Base-by-base conservation (phyloP, 2,797 vertebrate species). In the Heterohyrax brucei region DNA sequence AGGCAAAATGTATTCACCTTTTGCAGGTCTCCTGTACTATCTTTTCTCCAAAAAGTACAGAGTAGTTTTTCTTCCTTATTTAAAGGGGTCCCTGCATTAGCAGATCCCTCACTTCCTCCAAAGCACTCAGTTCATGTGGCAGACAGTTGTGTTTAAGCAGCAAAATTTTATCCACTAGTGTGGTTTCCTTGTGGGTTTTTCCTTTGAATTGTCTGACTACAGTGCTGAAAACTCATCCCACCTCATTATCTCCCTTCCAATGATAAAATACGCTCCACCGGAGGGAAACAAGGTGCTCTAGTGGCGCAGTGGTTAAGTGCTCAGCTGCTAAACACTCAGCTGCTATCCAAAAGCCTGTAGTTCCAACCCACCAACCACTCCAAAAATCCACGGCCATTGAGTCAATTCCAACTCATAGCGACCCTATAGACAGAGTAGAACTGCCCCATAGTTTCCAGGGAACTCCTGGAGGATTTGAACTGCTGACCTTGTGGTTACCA, bases 1-100 rank as follows among this genome's bases (percentile, higher is more conserved):
- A 87, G 53, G 22, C 50, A 95, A 89, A 90, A 44, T 6, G n/a
- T 96, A 80, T 73, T 13, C 13, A 85, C 8, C 30, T 6, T 91
- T 76, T 33, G 48, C 62, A 88, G 68, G 64, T 82, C 72, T 93
- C 80, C 64, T 83, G 12, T 30, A 46, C 0, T 13, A 78, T 81
- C 26, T 14, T n/a, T 72, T 75, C 14, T 72, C 24, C 26, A 93
- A 91, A 87, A 56, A 30, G 28, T 85, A 90, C 9, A 70, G 50
- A 33, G 24, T 59, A 87, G 10, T 28, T 24, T 66, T 93, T 85
- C n/a, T 33, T 87, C 59, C 39, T 95, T 86, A 87, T 72, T 59
- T 76, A 90, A 90, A 96, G 61, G 10, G 2, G 87, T 77, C 59
- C 21, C 12, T 56, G 21, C 3, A 10, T 13, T 18, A 92, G 5